These are phyloP conservation scores for Hippopotamus amphibius DNA, from an alignment of 2,113 vertebrate species.

Conservation along the genomic window DNA sequence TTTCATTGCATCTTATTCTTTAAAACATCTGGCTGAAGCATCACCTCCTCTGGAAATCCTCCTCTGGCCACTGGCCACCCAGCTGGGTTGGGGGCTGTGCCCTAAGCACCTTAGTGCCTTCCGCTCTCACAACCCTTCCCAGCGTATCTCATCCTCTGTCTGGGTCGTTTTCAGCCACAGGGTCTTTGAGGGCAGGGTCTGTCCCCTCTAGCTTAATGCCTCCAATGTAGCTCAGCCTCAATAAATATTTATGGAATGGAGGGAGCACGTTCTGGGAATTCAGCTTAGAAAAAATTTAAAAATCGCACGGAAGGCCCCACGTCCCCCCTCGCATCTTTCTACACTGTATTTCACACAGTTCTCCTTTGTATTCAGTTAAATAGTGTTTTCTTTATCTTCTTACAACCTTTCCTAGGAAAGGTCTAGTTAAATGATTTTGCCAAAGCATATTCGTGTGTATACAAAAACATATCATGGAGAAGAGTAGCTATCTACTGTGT, in stretches of 20 bases:
- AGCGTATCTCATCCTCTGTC: too few species aligned
- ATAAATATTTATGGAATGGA: background rate
- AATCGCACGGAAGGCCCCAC: too few species aligned
- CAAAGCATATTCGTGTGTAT: background rate
- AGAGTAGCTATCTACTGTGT: background rate
- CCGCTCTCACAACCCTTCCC: background rate
- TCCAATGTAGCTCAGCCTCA: background rate
- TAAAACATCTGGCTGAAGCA: background rate
- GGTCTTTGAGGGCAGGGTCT: background rate
- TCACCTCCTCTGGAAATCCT: background rate
- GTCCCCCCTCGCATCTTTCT: background rate
- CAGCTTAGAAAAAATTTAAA: background rate
- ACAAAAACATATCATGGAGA: background rate
- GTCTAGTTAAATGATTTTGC: background rate
- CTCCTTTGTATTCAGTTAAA: background rate
- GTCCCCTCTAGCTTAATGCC: background rate
- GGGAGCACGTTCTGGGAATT: background rate
- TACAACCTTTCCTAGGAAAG: background rate
- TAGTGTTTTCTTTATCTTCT: background rate
- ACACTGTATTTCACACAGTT: background rate
- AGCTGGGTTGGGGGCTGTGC: rapidly evolving
- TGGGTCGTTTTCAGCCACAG: background rate
- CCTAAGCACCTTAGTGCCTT: background rate
- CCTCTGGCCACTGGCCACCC: background rate
- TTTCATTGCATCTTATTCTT: background rate